These are phyloP conservation scores for Cosmia trapezina DNA, from an alignment of 2,888 invertebrate genomes.

Conservation along the genomic window DNA sequence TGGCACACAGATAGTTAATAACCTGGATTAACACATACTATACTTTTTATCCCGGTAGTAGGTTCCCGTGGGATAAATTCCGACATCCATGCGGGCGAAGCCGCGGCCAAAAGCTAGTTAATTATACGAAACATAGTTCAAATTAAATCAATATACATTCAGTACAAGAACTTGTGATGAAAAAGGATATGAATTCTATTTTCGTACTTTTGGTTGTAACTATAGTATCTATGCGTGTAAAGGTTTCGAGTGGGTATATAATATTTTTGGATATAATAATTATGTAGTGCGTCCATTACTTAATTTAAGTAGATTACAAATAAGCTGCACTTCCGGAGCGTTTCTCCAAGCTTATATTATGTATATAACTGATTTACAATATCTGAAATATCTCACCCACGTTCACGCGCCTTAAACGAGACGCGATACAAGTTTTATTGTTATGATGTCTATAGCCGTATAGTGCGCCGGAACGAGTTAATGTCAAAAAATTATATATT, in stretches of 20 bases:
- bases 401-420: too few species aligned
- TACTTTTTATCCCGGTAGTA: too few species aligned
- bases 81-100: too few species aligned
- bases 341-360: not conserved
- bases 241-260: not conserved
- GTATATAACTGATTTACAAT: not conserved
- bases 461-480: too few species aligned
- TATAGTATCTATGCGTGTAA: not conserved
- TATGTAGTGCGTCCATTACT: constrained; percentile 28
- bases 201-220: constrained; percentile 13
- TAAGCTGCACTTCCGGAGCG: not conserved
- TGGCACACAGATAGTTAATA: too few species aligned
- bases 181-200: constrained; percentile 17
- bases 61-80: too few species aligned
- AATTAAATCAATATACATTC: not conserved
- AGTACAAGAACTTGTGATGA: constrained; percentile 29
- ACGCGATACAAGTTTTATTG: too few species aligned
- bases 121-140: not conserved
- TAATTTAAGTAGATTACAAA: constrained; percentile 18
- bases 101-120: too few species aligned
- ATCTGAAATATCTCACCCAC: too few species aligned
- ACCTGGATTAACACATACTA: too few species aligned
- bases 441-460: too few species aligned
- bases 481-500: not conserved
- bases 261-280: constrained; percentile 19